Conservation (phyloP, 2,888 invertebrate species). For the Ectemnius cavifrons region DNA sequence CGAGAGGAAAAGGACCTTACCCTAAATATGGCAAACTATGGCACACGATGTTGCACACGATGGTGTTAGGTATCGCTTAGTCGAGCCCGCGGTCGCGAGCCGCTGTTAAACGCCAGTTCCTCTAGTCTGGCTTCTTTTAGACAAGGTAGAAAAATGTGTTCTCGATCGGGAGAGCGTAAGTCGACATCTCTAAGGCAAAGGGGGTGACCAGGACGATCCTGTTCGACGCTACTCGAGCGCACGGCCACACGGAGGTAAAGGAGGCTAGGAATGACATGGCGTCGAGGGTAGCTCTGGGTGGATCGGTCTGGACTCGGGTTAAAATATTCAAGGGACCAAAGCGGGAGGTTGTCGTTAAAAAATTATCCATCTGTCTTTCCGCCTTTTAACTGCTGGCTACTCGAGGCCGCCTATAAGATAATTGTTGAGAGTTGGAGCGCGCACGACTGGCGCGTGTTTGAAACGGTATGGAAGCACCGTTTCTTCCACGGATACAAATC, state of each 20-base stretch:
- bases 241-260: background rate
- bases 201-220: conserved; percentile 13
- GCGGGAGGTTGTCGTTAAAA: conserved; percentile 32
- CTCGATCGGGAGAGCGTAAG: no score
- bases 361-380: conserved; percentile 32
- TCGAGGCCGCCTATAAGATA: conserved; percentile 35
- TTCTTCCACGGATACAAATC: no score
- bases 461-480: no score
- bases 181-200: no score
- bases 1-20: conserved; percentile 36
- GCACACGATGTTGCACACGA: conserved; percentile 58
- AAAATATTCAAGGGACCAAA: no score
- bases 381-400: background rate
- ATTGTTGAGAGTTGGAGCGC: conserved; percentile 11
- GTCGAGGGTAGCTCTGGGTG: no score
- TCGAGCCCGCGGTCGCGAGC: conserved; percentile 3
- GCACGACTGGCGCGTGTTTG: background rate
- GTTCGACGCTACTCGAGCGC: conserved; percentile 25
- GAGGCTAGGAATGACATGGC: no score
- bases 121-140: no score
- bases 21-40: conserved; percentile 71
- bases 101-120: background rate
- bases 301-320: no score
- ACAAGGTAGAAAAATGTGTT: no score
- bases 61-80: background rate